Percentiles rank a stretch among this genome's conserved stretches.
Conservation (phyloP, 2,113 vertebrate species). For the Elephantulus edwardii region DNA sequence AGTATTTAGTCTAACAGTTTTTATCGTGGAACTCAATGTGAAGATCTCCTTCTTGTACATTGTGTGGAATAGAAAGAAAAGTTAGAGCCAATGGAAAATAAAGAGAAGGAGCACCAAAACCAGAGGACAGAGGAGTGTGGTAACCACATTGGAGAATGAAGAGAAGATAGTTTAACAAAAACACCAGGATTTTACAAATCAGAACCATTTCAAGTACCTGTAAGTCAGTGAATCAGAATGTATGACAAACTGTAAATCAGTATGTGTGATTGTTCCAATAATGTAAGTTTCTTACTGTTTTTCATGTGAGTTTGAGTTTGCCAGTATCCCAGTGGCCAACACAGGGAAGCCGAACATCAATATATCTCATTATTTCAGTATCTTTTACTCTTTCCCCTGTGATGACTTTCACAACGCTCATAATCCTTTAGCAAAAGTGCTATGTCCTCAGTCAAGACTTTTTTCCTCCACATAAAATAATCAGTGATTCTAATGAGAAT, state of each 20-base stretch:
- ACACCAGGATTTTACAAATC: neutral
- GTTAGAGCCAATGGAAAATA: neutral
- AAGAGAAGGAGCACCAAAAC: neutral
- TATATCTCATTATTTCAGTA: neutral
- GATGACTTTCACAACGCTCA: neutral
- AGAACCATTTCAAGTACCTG: neutral
- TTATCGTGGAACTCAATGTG: neutral
- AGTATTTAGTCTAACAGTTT: no score
- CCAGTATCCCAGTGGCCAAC: no score
- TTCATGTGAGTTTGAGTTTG: neutral
- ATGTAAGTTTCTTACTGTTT: neutral
- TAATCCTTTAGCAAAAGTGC: neutral
- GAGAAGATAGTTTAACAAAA: neutral
- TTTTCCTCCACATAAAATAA: neutral
- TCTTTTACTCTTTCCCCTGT: neutral
- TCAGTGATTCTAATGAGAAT: neutral
- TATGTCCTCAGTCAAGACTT: neutral
- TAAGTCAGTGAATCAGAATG: rapidly evolving
- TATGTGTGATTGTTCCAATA: rapidly evolving
- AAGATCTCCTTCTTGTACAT: neutral
- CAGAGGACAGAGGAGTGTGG: neutral
- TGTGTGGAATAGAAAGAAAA: neutral
- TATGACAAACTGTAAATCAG: neutral
- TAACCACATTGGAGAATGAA: neutral
- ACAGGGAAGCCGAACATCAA: neutral